Percentiles rank a stretch among this genome's conserved stretches.
phyloP scores from a whole-genome alignment of 2,113 vertebrate species.

The Apteryx mantelli region DNA sequence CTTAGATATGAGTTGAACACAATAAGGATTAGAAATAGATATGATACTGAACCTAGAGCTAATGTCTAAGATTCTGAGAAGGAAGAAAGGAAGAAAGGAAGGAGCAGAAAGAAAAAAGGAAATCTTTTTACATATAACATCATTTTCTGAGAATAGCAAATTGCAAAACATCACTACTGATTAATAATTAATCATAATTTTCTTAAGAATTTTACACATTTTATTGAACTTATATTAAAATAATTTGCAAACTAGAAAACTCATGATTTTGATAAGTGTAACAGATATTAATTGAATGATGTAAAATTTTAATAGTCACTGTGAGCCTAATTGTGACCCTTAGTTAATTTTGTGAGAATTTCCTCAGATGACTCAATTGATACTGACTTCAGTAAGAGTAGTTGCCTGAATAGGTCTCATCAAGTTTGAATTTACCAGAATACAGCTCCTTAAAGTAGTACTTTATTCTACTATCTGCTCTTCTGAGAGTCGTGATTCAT shows the following conservation, averaged over 20 bases:
- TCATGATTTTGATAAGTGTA: background rate
- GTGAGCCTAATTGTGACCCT: background rate
- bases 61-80: background rate
- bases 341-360: background rate
- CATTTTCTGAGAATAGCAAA: background rate
- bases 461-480: background rate
- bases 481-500: background rate
- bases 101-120: background rate
- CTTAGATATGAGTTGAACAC: background rate
- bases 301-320: background rate
- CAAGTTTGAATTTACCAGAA: background rate
- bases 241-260: background rate
- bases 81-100: too few relatives aligned
- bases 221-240: background rate
- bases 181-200: background rate
- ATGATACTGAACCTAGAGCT: background rate
- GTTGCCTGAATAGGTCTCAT: background rate
- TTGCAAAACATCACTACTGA: background rate
- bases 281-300: background rate
- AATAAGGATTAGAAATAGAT: background rate
- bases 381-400: background rate
- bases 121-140: background rate
- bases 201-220: background rate
- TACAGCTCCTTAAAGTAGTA: background rate
- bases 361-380: background rate